Base-by-base conservation (phyloP, 2,888 invertebrate species). In the Bombylius discolor region DNA sequence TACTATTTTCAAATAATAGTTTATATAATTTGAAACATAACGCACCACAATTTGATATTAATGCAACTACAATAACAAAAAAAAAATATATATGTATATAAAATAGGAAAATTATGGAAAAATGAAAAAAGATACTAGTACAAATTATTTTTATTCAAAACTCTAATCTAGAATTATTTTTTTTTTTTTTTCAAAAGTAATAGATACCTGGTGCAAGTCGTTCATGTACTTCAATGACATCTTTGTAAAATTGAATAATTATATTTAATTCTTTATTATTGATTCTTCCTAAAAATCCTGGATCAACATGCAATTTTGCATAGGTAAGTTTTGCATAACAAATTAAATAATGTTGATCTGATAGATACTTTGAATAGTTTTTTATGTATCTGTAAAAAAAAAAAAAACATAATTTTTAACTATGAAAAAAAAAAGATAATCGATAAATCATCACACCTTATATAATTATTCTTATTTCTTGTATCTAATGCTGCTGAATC, bases 1-100 rank as follows among this genome's bases (percentile, higher is more conserved):
- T 75, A 0, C 83, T 84, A 1, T 79, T 76, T 70, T 89, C 89
- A 0, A 87, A 84, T n/a, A 87, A 70, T 0, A 84, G 82, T 0
- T 86, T 84, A 66, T 89, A 88, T 49, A 87, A 73, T 68, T 89
- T 89, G 64, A 85, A 89, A 53, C 85, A 76, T 4, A 89, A 64
- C 0, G 82, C 74, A 0, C 89, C 89, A 44, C 84, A 76, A n/a
- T 85, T 74, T 49, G 89, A 78, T 32, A 80, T 80, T 3, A 23
- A 23, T 71, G 89, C 89, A 62, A 85, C 88, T 87, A 66, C 5
- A 72, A 39, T 39, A 39, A 9, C 2, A 3, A 70, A 54, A 57
- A 55, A 56, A 50, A 59, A 49, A 53, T 56, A 59, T n/a, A n/a
- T n/a, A n/a, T n/a, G n/a, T n/a, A n/a, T n/a, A n/a, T n/a, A n/a